Evolutionary conservation across 2,888 invertebrate species (phyloP), one percentile per base, ranked within the genome.

Genomic region (Homarus gammarus): DNA sequence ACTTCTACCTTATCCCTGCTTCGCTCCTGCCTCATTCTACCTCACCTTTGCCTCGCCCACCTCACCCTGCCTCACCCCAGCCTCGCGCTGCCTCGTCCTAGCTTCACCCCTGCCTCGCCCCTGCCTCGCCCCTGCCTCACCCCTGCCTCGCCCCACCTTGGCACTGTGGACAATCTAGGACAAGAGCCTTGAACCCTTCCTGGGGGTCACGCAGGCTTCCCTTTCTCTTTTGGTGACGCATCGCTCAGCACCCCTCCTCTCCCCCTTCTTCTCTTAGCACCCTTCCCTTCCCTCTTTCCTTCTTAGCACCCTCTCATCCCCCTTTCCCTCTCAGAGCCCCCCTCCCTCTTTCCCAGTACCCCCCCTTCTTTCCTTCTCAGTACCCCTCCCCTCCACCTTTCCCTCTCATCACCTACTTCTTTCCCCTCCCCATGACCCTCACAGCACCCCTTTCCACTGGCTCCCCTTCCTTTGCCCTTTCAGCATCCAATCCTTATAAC

Each of bases 191-290:
- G 56, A 56, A 56, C 56, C 22, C 18, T 56, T 22, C 56, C 56
- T 56, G 18, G 56, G 56, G 56, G 56, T 56, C 6, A 5, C 12
- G 56, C 56, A 18, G 5, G 18, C 56, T 56, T 56, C 56, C 56
- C 56, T 56, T 56, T 56, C 56, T 56, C 56, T 56, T 56, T 22
- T 56, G 56, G 56, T 56, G 56, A 56, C 56, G 15, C 56, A 56
- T 22, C 56, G 12, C 15, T 22, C 22, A 12, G 22, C 22, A 22
- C 27, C 3, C 27, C 2, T 27, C 27, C 27, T 27, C 56, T 15
- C 64, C 64, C 3, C 0, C 0, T 27, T 22, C n/a, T 27, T 22
- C 27, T 27, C 6, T n/a, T 27, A n/a, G 3, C 1, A 0, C 64
- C 6, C 64, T 2, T 27, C n/a, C 64, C 27, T 1, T 5, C 27